A percentile compares a stretch with the other conserved stretches of the same genome.
These are phyloP conservation scores for Nicator chloris DNA, from an alignment of 2,113 vertebrate species.

Conservation along the genomic window DNA sequence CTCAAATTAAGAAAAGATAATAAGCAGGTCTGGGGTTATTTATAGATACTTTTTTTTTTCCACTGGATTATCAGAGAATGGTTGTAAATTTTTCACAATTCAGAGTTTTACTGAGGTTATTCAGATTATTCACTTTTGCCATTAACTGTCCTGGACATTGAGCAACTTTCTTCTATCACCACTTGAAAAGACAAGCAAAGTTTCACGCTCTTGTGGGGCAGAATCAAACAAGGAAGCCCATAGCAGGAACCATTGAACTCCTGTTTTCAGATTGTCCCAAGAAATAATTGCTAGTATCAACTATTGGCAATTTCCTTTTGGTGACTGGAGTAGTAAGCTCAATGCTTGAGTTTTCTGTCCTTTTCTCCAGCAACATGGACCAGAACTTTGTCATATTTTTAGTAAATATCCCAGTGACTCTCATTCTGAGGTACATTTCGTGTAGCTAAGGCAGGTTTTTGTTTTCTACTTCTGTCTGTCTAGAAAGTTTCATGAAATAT, in stretches of 20 bases:
- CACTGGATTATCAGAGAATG: neutral
- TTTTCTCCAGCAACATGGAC: neutral
- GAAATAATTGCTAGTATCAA: neutral
- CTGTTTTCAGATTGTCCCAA: neutral
- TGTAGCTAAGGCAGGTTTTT: neutral
- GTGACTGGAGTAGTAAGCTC: neutral
- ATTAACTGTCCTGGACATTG: neutral
- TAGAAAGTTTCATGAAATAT: constrained; percentile 8
- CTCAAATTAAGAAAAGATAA: neutral
- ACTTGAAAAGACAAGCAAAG: neutral
- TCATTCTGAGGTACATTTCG: neutral
- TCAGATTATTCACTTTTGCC: neutral
- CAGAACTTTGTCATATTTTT: neutral
- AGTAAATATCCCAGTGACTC: neutral
- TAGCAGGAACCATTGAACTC: rapidly evolving
- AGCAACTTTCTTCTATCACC: neutral
- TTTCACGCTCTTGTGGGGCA: neutral
- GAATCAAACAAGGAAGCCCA: neutral
- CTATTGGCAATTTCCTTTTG: neutral
- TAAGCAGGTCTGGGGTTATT: neutral
- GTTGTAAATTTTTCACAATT: neutral
- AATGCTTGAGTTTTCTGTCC: neutral
- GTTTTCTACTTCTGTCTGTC: neutral
- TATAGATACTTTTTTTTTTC: neutral
- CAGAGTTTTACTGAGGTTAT: neutral